phyloP scores from a whole-genome alignment of 2,797 vertebrate genomes.

The Danio tinwini region DNA sequence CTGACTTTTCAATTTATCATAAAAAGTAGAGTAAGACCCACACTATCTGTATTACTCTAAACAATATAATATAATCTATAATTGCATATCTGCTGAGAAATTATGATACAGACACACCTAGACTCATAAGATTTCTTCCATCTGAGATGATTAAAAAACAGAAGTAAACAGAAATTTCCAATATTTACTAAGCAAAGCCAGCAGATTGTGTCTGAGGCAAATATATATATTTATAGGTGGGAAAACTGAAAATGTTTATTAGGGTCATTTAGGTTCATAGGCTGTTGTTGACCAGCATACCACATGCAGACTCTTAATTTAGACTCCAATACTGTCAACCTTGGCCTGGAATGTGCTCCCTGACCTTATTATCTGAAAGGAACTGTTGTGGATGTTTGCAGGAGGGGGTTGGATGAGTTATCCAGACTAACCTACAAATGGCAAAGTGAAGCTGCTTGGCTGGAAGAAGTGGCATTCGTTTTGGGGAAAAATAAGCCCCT shows the following conservation, averaged over 20 bases:
- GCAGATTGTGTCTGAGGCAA: conserved; percentile 30
- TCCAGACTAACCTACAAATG: conserved; percentile 68
- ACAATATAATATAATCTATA: too few relatives aligned
- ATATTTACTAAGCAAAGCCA: conserved; percentile 56
- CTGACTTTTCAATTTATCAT: too few relatives aligned
- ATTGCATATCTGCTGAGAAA: too few relatives aligned
- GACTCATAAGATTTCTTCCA: conserved; percentile 17
- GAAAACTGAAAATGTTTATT: not conserved
- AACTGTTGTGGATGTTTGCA: conserved; percentile 75
- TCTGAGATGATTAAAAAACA: conserved; percentile 46
- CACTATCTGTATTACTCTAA: too few relatives aligned
- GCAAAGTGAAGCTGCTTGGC: conserved; percentile 67
- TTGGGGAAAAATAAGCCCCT: conserved; percentile 65
- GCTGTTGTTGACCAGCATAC: conserved; percentile 62
- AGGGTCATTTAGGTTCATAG: conserved; percentile 64
- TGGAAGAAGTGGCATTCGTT: conserved; percentile 70
- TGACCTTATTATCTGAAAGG: conserved; percentile 79
- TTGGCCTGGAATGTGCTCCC: conserved; percentile 79
- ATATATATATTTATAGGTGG: not conserved
- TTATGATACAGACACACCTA: not conserved
- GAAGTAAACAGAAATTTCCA: conserved; percentile 44
- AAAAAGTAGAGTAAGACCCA: too few relatives aligned
- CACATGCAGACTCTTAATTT: conserved; percentile 79
- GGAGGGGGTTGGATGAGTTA: conserved; percentile 72
- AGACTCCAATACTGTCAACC: conserved; percentile 75